Evolutionary conservation across 2,113 vertebrate species (phyloP).

Genomic region (Mobula hypostoma): DNA sequence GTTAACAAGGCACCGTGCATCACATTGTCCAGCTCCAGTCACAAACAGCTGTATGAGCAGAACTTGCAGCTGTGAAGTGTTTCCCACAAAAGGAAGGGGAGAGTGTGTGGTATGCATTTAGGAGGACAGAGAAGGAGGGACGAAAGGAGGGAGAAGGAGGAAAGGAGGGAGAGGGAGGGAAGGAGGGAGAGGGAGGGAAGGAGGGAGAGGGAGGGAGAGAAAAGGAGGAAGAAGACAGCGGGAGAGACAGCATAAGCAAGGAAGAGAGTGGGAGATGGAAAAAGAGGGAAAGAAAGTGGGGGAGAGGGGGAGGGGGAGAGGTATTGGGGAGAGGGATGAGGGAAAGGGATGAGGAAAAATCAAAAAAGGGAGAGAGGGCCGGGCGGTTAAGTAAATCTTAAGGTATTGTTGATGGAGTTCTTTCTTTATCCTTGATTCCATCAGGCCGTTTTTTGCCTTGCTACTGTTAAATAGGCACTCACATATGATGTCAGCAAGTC

Average conservation of each 20-base stretch:
- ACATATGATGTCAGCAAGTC: slow-evolving; percentile 89
- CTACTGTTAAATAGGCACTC: slow-evolving; percentile 62
- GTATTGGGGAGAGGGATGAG: background rate
- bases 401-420: background rate
- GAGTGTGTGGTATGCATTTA: background rate
- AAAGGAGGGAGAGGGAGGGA: background rate
- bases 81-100: no score
- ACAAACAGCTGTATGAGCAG: background rate
- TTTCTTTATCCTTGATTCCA: background rate
- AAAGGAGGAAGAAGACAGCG: background rate
- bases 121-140: no score
- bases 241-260: background rate
- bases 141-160: background rate
- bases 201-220: background rate
- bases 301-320: background rate
- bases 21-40: background rate
- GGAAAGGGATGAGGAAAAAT: background rate
- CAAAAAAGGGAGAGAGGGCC: background rate
- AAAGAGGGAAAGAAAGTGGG: background rate
- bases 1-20: background rate
- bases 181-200: background rate
- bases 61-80: no score
- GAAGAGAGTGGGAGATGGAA: background rate
- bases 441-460: slow-evolving; percentile 54
- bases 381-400: background rate